Conservation (phyloP, 1,140 invertebrate genomes). For the Ceratina australensis region DNA sequence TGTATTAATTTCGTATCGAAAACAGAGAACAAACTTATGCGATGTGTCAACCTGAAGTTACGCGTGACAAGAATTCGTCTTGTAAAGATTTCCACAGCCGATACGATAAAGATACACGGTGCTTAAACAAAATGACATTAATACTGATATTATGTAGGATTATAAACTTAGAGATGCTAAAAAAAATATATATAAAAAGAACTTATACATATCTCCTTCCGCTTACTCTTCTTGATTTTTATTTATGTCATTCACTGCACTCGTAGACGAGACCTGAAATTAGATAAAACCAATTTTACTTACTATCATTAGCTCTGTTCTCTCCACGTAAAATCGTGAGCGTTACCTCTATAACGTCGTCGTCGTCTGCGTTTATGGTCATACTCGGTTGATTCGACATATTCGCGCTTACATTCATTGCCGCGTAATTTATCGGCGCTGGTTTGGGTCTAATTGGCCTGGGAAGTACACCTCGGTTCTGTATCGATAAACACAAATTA, state of each 20-base stretch:
- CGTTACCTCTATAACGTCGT: conserved; percentile 33
- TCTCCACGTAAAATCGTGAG: too few relatives aligned
- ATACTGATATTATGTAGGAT: conserved; percentile 18
- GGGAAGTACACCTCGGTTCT: not conserved
- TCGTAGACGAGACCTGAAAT: conserved; percentile 15
- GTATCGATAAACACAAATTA: too few relatives aligned
- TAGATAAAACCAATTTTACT: not conserved
- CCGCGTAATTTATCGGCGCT: not conserved
- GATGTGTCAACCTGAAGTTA: too few relatives aligned
- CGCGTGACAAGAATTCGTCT: too few relatives aligned
- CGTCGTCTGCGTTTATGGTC: not conserved
- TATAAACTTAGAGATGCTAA: too few relatives aligned
- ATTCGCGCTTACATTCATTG: not conserved
- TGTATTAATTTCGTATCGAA: too few relatives aligned
- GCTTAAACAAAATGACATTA: not conserved
- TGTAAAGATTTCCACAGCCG: too few relatives aligned
- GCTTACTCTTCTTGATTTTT: conserved; percentile 37
- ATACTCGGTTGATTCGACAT: not conserved
- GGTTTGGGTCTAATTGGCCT: not conserved
- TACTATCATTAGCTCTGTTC: not conserved
- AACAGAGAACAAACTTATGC: too few relatives aligned
- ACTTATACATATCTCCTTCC: not conserved
- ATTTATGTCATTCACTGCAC: conserved; percentile 10
- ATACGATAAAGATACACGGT: too few relatives aligned
- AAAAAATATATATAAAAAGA: not conserved